These are phyloP conservation scores for Meteorus cinctellus DNA, from an alignment of 2,888 invertebrate genomes.

Conservation along the genomic window DNA sequence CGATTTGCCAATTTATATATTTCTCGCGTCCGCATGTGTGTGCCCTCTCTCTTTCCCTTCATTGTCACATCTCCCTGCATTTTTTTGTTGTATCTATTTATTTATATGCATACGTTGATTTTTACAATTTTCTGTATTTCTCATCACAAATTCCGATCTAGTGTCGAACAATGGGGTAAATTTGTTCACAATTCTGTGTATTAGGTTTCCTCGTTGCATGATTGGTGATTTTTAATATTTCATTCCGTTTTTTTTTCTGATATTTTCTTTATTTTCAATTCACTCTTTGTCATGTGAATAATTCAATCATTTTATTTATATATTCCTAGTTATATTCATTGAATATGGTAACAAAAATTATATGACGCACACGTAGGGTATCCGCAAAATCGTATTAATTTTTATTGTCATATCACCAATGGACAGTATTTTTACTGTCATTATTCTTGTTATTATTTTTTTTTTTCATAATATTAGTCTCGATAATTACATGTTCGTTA, in stretches of 20 bases:
- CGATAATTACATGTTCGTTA: conserved; percentile 34
- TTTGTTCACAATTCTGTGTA: conserved; percentile 19
- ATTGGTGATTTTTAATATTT: conserved; percentile 19
- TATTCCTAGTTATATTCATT: neutral
- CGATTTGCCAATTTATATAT: conserved; percentile 19
- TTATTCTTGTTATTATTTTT: neutral
- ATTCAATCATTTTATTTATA: neutral
- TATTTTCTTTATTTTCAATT: neutral
- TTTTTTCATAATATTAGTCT: conserved; percentile 13
- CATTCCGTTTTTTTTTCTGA: neutral
- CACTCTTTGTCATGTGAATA: neutral
- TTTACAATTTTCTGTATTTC: neutral
- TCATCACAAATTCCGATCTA: conserved; percentile 6
- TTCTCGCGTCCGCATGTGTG: neutral
- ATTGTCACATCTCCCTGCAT: neutral
- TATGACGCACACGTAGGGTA: neutral
- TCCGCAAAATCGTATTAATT: neutral
- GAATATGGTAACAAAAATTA: neutral
- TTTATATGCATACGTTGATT: neutral
- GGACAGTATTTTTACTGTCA: no score
- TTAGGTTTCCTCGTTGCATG: neutral
- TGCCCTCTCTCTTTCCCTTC: conserved; percentile 6
- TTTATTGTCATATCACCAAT: neutral
- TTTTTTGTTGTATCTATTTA: conserved; percentile 6
- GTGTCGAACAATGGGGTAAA: conserved; percentile 15